Percentiles rank a stretch among this genome's conserved stretches.
These are phyloP conservation scores for Chloroclysta siterata DNA, from an alignment of 2,888 invertebrate genomes.

Conservation along the genomic window DNA sequence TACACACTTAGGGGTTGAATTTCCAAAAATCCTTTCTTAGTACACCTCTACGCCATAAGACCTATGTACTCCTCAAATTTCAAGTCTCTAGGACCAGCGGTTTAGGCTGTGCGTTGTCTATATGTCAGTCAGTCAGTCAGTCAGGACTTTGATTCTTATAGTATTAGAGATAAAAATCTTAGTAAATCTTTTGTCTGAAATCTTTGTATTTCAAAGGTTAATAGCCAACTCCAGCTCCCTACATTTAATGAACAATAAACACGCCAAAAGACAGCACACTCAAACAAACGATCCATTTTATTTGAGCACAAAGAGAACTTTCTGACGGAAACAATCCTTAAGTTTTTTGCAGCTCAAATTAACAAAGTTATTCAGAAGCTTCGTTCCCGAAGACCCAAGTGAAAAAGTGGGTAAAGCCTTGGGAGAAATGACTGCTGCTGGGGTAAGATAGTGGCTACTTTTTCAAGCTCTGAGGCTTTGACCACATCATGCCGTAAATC, in stretches of 20 bases:
- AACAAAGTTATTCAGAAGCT: conserved; percentile 36
- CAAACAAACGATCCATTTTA: conserved; percentile 29
- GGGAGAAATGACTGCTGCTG: not conserved
- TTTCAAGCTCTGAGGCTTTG: not conserved
- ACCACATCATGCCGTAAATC: not conserved
- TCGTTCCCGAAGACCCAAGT: conserved; percentile 27
- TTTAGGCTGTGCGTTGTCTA: no score
- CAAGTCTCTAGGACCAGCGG: no score
- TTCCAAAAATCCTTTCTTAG: no score
- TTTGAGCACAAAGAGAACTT: conserved; percentile 24
- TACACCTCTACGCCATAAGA: no score
- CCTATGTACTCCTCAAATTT: no score
- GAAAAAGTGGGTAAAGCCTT: conserved; percentile 5
- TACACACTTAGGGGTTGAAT: no score
- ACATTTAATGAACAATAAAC: not conserved
- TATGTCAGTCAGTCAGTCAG: no score
- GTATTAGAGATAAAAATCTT: no score
- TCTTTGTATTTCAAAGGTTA: not conserved
- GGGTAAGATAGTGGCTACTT: not conserved
- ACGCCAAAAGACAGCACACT: conserved; percentile 17
- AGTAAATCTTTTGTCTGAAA: not conserved
- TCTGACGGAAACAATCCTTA: conserved; percentile 27
- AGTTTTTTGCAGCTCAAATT: conserved; percentile 22
- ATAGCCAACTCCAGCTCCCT: not conserved
- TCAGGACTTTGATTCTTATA: no score